These are phyloP conservation scores for Crotalus horridus DNA, from an alignment of 2,113 vertebrate species.

Conservation along the genomic window DNA sequence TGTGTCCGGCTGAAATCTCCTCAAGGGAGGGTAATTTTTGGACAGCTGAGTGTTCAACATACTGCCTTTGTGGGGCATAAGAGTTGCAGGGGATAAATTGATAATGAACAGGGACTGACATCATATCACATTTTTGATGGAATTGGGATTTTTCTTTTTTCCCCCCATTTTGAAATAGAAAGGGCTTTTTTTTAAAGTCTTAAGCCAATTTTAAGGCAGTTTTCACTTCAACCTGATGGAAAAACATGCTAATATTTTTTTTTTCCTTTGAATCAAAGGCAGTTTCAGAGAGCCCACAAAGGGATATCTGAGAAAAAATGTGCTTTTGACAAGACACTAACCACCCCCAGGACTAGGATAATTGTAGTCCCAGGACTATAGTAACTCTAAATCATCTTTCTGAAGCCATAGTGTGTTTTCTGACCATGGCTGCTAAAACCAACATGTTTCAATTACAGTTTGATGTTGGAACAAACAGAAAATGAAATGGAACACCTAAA, in stretches of 20 bases:
- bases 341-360: not conserved
- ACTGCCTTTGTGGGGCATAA: not conserved
- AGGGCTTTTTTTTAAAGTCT: not conserved
- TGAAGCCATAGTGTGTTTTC: not conserved
- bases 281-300: not conserved
- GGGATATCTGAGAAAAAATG: not conserved
- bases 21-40: not conserved
- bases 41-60: not conserved
- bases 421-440: not conserved
- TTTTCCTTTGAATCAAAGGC: not conserved
- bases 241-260: not conserved
- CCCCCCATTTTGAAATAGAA: not conserved
- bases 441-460: not conserved
- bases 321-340: not conserved
- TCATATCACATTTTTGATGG: not conserved
- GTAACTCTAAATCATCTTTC: not conserved
- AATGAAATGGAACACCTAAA: not conserved
- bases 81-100: not conserved
- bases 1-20: not conserved
- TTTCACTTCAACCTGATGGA: not conserved
- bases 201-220: not conserved
- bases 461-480: not conserved
- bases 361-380: not conserved
- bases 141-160: not conserved
- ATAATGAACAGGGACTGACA: not conserved